Conservation (phyloP, 2,113 vertebrate species). For the Acrocephalus arundinaceus region DNA sequence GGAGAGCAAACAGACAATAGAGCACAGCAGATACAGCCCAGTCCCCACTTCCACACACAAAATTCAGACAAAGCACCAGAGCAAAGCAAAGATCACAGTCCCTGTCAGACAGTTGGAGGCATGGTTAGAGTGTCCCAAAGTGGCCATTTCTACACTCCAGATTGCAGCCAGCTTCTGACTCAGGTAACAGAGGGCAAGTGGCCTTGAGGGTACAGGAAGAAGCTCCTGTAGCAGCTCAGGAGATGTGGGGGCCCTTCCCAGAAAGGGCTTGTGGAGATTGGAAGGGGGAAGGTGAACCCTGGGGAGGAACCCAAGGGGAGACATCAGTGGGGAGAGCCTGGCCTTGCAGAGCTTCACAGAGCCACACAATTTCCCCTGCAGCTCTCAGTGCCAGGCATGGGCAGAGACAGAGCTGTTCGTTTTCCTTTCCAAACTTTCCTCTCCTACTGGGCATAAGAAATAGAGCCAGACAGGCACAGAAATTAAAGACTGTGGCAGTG, state of each 20-base stretch:
- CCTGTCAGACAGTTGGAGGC: neutral
- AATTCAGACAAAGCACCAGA: neutral
- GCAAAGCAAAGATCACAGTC: neutral
- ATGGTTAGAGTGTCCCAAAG: fast-evolving
- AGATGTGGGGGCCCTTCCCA: neutral
- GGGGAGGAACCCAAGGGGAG: neutral
- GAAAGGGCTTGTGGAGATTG: neutral
- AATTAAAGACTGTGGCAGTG: neutral
- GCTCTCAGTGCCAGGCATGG: neutral
- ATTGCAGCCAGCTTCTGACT: neutral
- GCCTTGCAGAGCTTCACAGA: neutral
- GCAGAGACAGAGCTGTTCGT: neutral
- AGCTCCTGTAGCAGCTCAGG: neutral
- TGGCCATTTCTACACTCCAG: neutral
- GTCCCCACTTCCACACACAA: neutral
- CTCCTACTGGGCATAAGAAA: neutral
- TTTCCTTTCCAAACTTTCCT: neutral
- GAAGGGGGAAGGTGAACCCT: fast-evolving
- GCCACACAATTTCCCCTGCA: neutral
- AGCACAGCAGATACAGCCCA: neutral
- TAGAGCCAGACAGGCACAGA: neutral
- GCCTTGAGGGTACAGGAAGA: neutral
- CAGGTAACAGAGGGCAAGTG: neutral
- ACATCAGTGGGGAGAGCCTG: neutral
- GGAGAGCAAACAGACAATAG: neutral